These are phyloP conservation scores for Sisyra nigra DNA, from an alignment of 2,888 invertebrate species.

Conservation along the genomic window DNA sequence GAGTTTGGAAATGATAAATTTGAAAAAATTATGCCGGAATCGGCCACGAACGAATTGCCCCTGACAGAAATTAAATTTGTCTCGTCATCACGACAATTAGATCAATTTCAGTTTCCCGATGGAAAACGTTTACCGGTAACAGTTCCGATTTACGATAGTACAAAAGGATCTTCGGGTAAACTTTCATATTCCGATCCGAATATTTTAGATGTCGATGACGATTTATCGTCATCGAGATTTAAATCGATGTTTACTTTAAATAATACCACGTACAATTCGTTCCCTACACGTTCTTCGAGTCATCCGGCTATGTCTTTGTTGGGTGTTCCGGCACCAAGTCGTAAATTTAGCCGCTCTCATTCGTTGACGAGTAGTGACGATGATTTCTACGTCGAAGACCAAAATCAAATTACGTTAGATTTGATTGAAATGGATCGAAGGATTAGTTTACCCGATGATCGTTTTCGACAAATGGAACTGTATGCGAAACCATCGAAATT, in stretches of 20 bases:
- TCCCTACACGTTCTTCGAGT: constrained; percentile 10
- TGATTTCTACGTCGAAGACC: constrained; percentile 1
- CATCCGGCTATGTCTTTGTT: constrained; percentile 17
- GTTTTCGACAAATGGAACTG: not conserved
- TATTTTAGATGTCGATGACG: constrained; percentile 20
- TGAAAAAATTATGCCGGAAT: constrained; percentile 25
- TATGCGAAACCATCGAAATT: too few species aligned
- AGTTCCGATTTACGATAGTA: constrained; percentile 2
- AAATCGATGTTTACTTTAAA: constrained; percentile 6
- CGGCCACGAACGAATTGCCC: constrained; percentile 52
- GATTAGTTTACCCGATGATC: constrained; percentile 2
- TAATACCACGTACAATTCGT: constrained; percentile 7
- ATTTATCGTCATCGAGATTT: not conserved
- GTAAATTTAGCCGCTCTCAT: not conserved
- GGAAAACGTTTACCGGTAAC: not conserved
- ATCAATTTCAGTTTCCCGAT: not conserved
- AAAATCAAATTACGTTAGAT: not conserved
- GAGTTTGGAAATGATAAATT: not conserved
- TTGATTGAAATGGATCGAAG: constrained; percentile 3
- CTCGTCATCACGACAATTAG: constrained; percentile 16
- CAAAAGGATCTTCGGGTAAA: constrained; percentile 3
- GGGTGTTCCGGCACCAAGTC: not conserved
- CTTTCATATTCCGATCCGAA: constrained; percentile 25
- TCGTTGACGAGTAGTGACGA: not conserved
- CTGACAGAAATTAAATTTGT: constrained; percentile 33